Evolutionary conservation across 1,140 invertebrate genomes (phyloP).

Genomic region (Coelopa frigida): DNA sequence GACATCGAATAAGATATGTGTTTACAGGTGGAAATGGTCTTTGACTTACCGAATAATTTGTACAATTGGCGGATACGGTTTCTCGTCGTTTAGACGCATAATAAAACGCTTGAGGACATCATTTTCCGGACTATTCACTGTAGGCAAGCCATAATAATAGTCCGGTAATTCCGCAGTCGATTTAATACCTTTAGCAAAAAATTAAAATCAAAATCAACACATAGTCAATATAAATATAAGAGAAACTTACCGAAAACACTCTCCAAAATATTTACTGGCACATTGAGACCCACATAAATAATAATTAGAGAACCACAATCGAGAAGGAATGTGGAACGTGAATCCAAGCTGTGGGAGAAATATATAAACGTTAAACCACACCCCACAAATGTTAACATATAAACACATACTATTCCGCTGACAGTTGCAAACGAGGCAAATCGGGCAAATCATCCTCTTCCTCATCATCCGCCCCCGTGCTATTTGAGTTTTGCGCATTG

Average conservation of each 20-base stretch:
- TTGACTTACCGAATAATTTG: constrained; percentile 72
- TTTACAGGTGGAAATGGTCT: not conserved
- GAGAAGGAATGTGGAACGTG: constrained; percentile 84
- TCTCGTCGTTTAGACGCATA: constrained; percentile 73
- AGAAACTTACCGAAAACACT: constrained; percentile 57
- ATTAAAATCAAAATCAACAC: constrained; percentile 3
- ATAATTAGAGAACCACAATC: constrained; percentile 80
- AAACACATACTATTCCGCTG: constrained; percentile 55
- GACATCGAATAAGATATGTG: not conserved
- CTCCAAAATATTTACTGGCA: constrained; percentile 67
- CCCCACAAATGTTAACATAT: not conserved
- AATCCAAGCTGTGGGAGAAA: constrained; percentile 57
- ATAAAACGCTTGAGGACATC: constrained; percentile 74
- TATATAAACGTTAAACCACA: constrained; percentile 4
- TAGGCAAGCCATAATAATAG: constrained; percentile 67
- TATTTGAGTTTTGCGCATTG: constrained; percentile 46
- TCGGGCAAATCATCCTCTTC: constrained; percentile 53
- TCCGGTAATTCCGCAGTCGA: constrained; percentile 52
- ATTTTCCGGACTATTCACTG: constrained; percentile 67
- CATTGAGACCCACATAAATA: constrained; percentile 78
- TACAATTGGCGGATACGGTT: constrained; percentile 69
- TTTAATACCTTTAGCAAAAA: constrained; percentile 47
- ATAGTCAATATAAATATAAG: constrained; percentile 1
- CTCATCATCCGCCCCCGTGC: constrained; percentile 40
- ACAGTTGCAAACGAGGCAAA: constrained; percentile 59